These are phyloP conservation scores for Amphiprion ocellaris DNA, from an alignment of 2,113 vertebrate genomes.

Conservation along the genomic window DNA sequence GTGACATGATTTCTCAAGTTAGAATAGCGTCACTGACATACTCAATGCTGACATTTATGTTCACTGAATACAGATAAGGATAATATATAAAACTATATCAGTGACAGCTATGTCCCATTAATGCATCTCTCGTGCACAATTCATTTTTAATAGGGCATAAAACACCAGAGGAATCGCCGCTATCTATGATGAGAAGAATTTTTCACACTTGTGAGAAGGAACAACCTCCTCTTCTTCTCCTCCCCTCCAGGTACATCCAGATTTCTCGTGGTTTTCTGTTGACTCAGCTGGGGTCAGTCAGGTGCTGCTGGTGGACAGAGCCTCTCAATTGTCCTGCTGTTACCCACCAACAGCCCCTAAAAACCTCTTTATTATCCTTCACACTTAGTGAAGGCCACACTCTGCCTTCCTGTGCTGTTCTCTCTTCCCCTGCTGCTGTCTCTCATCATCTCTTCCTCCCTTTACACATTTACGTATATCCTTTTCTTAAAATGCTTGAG, in stretches of 20 bases:
- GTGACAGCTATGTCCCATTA: conserved; percentile 25
- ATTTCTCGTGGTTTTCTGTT: conserved; percentile 76
- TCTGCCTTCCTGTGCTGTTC: conserved; percentile 64
- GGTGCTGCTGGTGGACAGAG: conserved; percentile 69
- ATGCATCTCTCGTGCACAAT: conserved; percentile 2
- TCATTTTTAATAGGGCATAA: conserved; percentile 38
- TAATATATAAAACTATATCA: conserved; percentile 21
- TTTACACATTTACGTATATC: conserved; percentile 32
- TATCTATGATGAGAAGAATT: conserved; percentile 55
- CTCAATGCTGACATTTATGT: conserved; percentile 34
- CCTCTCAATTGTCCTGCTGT: conserved; percentile 80
- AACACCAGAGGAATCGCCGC: conserved; percentile 31
- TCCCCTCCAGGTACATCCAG: conserved; percentile 57
- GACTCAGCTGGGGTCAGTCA: conserved; percentile 82
- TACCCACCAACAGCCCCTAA: conserved; percentile 74
- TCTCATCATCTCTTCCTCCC: conserved; percentile 24
- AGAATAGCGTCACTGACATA: conserved; percentile 38
- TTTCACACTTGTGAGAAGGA: conserved; percentile 50
- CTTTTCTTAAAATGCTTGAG: conserved; percentile 43
- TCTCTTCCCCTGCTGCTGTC: conserved; percentile 37
- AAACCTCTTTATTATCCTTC: conserved; percentile 81
- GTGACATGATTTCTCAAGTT: conserved; percentile 9
- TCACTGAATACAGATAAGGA: conserved; percentile 38
- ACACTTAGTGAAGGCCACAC: conserved; percentile 74
- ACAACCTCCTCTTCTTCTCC: conserved; percentile 40